Conservation (phyloP, 2,888 invertebrate genomes). For the Pantelozetes paolii region DNA sequence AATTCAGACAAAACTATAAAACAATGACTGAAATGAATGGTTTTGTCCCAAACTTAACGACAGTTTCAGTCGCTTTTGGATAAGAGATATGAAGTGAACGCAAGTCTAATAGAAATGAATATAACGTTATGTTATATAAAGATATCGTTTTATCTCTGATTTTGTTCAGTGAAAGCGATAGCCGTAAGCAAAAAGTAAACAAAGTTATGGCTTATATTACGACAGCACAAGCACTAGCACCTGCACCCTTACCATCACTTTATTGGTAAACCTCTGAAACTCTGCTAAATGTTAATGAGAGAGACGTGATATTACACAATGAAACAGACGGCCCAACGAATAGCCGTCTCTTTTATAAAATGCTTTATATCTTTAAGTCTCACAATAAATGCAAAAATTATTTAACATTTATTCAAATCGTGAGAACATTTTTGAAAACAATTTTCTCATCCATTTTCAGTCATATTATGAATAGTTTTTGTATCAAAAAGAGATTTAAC, state of each 20-base stretch:
- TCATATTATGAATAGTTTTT: background rate
- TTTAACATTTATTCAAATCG: background rate
- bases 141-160: background rate
- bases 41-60: background rate
- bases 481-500: background rate
- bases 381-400: background rate
- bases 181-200: conserved; percentile 12
- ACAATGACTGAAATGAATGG: background rate
- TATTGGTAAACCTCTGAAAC: background rate
- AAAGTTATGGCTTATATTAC: conserved; percentile 5
- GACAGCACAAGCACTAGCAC: background rate
- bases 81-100: background rate
- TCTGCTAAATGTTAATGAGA: background rate
- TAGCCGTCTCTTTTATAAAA: too few relatives aligned
- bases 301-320: background rate
- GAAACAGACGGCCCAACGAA: background rate
- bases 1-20: background rate
- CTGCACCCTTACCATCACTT: background rate
- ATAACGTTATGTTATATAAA: background rate
- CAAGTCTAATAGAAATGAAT: background rate
- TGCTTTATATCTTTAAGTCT: too few relatives aligned
- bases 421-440: background rate
- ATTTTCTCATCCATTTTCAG: background rate
- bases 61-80: background rate
- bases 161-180: background rate